Conservation (phyloP, 2,797 vertebrate species). For the Helostoma temminkii region DNA sequence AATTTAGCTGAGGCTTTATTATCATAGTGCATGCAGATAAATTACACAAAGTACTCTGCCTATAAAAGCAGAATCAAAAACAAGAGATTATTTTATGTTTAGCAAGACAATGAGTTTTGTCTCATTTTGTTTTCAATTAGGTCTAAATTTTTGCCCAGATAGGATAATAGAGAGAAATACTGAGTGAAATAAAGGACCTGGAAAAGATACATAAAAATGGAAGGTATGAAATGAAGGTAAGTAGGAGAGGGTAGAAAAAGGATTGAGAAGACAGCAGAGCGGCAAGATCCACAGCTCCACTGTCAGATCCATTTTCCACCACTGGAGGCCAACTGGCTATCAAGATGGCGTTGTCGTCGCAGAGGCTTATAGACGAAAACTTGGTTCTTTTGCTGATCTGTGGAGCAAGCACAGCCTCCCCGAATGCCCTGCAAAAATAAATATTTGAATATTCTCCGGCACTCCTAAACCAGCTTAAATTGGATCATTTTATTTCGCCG, state of each 20-base stretch:
- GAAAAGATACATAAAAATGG: conserved; percentile 7
- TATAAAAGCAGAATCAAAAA: conserved; percentile 47
- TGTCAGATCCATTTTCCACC: conserved; percentile 78
- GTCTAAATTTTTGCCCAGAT: conserved; percentile 44
- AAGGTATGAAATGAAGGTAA: conserved; percentile 39
- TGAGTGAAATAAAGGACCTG: conserved; percentile 8
- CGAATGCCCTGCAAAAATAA: conserved; percentile 82
- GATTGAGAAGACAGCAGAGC: conserved; percentile 48
- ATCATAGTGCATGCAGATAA: conserved; percentile 30
- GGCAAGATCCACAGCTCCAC: conserved; percentile 55
- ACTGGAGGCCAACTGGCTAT: conserved; percentile 84
- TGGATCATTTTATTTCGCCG: conserved; percentile 86
- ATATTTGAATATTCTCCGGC: conserved; percentile 88
- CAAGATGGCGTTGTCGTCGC: conserved; percentile 67
- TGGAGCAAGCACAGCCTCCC: conserved; percentile 74
- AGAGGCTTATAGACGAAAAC: conserved; percentile 64
- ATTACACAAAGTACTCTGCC: conserved; percentile 40
- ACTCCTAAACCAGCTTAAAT: conserved; percentile 88
- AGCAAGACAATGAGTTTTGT: conserved; percentile 24
- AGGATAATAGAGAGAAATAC: neutral
- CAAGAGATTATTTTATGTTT: conserved; percentile 34
- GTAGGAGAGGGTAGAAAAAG: conserved; percentile 28
- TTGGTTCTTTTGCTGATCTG: conserved; percentile 72
- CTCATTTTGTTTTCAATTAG: conserved; percentile 30
- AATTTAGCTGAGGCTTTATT: conserved; percentile 59